phyloP scores from a whole-genome alignment of 1,140 invertebrate genomes.

The Drosophila watanabei region DNA sequence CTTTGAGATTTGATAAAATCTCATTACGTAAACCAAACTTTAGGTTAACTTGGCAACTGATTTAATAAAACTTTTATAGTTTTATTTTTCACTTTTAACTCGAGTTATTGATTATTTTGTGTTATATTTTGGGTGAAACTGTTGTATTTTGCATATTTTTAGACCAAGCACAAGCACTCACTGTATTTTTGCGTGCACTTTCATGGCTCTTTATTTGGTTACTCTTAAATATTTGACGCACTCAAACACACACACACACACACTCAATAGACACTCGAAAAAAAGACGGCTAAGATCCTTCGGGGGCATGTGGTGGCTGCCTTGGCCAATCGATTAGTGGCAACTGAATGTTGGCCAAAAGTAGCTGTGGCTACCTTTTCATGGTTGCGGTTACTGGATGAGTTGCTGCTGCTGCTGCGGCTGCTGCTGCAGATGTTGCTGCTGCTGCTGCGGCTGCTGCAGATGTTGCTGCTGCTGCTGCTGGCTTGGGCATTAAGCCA shows the following conservation, averaged over 20 bases:
- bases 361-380: conserved; percentile 70
- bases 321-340: conserved; percentile 75
- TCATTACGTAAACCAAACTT: not conserved
- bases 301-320: conserved; percentile 42
- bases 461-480: conserved; percentile 9
- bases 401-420: conserved; percentile 26
- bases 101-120: not conserved
- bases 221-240: not conserved
- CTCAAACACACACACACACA: conserved; percentile 22
- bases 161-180: conserved; percentile 32
- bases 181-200: not conserved
- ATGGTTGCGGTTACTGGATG: conserved; percentile 69
- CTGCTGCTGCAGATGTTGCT: conserved; percentile 5
- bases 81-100: conserved; percentile 1
- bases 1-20: too few species aligned
- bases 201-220: not conserved
- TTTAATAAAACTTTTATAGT: not conserved
- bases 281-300: conserved; percentile 23
- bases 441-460: conserved; percentile 5
- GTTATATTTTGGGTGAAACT: not conserved
- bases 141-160: conserved; percentile 2
- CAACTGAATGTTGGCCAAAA: conserved; percentile 59
- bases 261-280: conserved; percentile 11
- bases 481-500: conserved; percentile 42
- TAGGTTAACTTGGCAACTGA: not conserved